Evolutionary conservation across 1,140 invertebrate species (phyloP).

Genomic region (Parapsyche elsis): DNA sequence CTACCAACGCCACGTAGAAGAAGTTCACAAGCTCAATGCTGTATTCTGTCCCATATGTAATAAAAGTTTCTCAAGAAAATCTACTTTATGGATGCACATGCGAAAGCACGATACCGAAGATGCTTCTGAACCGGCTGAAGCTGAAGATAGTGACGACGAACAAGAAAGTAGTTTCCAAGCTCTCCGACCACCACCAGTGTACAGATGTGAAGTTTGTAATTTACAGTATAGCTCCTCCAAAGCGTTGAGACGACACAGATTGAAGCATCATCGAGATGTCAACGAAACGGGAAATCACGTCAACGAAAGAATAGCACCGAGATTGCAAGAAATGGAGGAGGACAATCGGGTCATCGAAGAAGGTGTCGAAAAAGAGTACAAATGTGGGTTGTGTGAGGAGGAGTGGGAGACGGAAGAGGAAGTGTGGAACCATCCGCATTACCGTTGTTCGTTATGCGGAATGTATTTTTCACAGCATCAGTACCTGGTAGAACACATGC

Average conservation of each 20-base stretch:
- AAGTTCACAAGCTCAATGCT: conserved; percentile 62
- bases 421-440: conserved; percentile 64
- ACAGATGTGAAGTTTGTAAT: conserved; percentile 51
- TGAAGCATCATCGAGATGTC: conserved; percentile 44
- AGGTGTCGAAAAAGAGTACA: conserved; percentile 58
- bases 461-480: conserved; percentile 68
- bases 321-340: conserved; percentile 46
- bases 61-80: conserved; percentile 68
- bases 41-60: conserved; percentile 68
- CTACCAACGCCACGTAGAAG: conserved; percentile 69
- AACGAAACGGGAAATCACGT: conserved; percentile 5
- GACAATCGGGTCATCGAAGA: conserved; percentile 53
- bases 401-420: conserved; percentile 64
- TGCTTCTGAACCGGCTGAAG: conserved; percentile 50
- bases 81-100: conserved; percentile 67
- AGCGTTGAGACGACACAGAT: conserved; percentile 44
- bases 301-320: conserved; percentile 35
- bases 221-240: conserved; percentile 48
- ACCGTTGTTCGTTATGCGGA: conserved; percentile 69
- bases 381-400: conserved; percentile 65
- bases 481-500: conserved; percentile 69
- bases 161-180: conserved; percentile 53
- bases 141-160: conserved; percentile 59
- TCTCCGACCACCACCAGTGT: not conserved
- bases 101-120: conserved; percentile 63